Percentiles rank a stretch among this genome's conserved stretches.
Conservation (phyloP, 1,140 invertebrate genomes). For the Drosophila dunni region DNA sequence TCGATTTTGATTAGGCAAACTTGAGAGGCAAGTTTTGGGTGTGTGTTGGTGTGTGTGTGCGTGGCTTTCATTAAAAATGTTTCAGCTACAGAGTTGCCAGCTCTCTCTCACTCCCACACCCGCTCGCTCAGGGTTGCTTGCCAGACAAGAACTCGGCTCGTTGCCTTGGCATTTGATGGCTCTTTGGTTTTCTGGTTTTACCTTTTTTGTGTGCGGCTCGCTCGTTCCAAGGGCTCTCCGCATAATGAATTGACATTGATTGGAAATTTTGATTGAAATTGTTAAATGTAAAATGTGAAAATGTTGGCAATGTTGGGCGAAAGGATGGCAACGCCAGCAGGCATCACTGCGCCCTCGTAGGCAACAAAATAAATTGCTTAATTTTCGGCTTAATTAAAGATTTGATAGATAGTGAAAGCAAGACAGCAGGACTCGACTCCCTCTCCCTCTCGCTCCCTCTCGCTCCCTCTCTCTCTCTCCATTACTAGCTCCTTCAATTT, state of each 20-base stretch:
- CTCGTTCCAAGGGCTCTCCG: slow-evolving; percentile 14
- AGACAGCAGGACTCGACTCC: background rate
- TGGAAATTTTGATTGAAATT: slow-evolving; percentile 84
- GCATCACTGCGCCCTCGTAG: background rate
- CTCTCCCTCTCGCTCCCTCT: background rate
- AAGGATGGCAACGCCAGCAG: slow-evolving; percentile 48
- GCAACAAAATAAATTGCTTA: slow-evolving; percentile 75
- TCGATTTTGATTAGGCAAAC: slow-evolving; percentile 82
- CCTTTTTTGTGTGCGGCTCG: slow-evolving; percentile 32
- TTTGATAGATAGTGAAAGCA: slow-evolving; percentile 55
- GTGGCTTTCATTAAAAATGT: slow-evolving; percentile 82
- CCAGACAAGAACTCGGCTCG: slow-evolving; percentile 16
- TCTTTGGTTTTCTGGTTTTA: slow-evolving; percentile 5
- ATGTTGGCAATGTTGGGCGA: slow-evolving; percentile 2
- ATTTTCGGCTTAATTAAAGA: slow-evolving; percentile 80
- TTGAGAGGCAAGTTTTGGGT: slow-evolving; percentile 70
- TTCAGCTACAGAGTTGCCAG: slow-evolving; percentile 41
- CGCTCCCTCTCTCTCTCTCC: background rate
- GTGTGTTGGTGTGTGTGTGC: slow-evolving; percentile 25
- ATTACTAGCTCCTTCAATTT: no score
- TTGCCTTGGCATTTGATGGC: slow-evolving; percentile 63
- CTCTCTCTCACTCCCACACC: slow-evolving; percentile 13
- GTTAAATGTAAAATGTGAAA: slow-evolving; percentile 50
- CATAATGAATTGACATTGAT: slow-evolving; percentile 85
- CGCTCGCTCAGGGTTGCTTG: slow-evolving; percentile 52